Percentiles rank a stretch among this genome's conserved stretches.
phyloP scores from a whole-genome alignment of 2,797 vertebrate species.

The Cirrhinus mrigala region DNA sequence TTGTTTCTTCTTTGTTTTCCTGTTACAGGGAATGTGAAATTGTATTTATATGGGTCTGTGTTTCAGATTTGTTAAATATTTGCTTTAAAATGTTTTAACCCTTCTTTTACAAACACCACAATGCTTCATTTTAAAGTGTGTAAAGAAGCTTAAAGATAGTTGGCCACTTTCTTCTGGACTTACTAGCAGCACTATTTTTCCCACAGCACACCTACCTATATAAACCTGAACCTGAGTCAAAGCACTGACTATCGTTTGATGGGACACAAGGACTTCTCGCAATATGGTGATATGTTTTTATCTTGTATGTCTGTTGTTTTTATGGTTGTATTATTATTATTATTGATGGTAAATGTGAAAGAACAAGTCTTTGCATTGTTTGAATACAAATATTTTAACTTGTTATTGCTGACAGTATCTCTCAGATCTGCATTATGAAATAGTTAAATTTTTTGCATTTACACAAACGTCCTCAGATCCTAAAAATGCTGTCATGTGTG shows the following conservation, averaged over 20 bases:
- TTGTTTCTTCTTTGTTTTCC: background rate
- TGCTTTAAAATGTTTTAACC: background rate
- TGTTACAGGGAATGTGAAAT: background rate
- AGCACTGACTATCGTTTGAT: background rate
- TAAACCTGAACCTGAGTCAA: background rate
- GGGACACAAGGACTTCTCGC: background rate
- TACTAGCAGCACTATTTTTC: background rate
- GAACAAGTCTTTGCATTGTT: too few relatives aligned
- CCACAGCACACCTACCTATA: background rate
- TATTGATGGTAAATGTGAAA: too few relatives aligned
- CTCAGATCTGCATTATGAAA: background rate
- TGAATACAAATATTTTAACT: background rate
- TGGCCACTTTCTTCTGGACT: background rate
- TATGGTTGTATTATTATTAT: too few relatives aligned
- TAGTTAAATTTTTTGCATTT: background rate
- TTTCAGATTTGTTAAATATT: background rate
- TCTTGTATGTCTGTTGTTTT: background rate
- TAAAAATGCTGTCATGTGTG: too few relatives aligned
- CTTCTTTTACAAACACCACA: background rate
- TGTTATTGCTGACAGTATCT: background rate
- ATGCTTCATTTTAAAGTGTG: background rate
- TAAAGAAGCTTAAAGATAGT: background rate
- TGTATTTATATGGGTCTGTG: background rate
- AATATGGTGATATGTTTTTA: background rate
- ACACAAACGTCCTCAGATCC: background rate